phyloP scores from a whole-genome alignment of 2,797 vertebrate species.

The Threskiornis aethiopicus region DNA sequence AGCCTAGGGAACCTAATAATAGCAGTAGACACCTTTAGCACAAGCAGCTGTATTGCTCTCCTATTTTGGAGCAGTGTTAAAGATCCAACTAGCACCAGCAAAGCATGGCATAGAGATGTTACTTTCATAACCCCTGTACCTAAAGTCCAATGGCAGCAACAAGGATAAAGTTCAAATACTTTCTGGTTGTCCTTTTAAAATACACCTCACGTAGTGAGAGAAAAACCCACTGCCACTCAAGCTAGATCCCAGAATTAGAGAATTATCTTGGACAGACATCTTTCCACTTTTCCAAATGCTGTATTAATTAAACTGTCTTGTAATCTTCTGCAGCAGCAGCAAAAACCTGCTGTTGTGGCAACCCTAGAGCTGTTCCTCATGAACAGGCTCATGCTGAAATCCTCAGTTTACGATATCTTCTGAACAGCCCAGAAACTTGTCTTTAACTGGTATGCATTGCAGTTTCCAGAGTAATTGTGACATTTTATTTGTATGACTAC shows the following conservation, averaged over 20 bases:
- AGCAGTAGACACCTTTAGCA: not conserved
- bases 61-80: not conserved
- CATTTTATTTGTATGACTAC: not conserved
- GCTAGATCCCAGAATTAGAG: not conserved
- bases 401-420: not conserved
- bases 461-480: not conserved
- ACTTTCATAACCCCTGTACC: not conserved
- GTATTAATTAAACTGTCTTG: not conserved
- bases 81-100: not conserved
- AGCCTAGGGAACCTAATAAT: not conserved
- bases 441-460: not conserved
- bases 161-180: not conserved
- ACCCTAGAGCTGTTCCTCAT: not conserved
- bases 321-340: not conserved
- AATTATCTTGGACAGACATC: not conserved
- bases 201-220: not conserved
- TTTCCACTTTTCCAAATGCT: conserved; percentile 12
- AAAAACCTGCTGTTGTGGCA: conserved; percentile 1
- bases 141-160: not conserved
- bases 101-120: not conserved
- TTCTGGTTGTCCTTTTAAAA: not conserved
- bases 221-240: not conserved
- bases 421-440: not conserved
- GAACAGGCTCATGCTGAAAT: not conserved
- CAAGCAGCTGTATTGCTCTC: not conserved